phyloP scores from a whole-genome alignment of 1,140 invertebrate species.

The Periplaneta americana region DNA sequence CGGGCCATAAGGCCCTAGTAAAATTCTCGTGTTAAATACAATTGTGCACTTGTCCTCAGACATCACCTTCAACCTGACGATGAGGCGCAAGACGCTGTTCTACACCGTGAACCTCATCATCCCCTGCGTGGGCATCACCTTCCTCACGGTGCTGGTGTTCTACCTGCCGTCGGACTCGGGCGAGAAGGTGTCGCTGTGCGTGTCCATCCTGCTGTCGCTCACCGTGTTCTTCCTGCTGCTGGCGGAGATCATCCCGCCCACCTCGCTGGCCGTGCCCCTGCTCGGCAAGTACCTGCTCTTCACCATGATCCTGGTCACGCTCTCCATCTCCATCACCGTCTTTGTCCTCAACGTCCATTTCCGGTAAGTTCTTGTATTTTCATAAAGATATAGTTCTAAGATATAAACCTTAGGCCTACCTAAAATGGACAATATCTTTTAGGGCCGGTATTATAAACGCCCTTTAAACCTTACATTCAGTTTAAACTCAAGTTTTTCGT shows the following conservation, averaged over 20 bases:
- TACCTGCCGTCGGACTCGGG: slow-evolving; percentile 94
- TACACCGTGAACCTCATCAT: slow-evolving; percentile 90
- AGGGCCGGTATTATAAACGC: no score
- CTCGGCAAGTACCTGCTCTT: slow-evolving; percentile 94
- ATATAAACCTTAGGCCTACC: no score
- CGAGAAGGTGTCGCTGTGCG: slow-evolving; percentile 92
- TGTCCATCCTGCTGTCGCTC: slow-evolving; percentile 95
- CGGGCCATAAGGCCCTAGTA: no score
- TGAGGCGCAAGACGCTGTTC: slow-evolving; percentile 86
- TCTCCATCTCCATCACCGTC: slow-evolving; percentile 96
- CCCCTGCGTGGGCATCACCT: slow-evolving; percentile 86
- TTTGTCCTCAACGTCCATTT: slow-evolving; percentile 97
- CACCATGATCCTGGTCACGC: slow-evolving; percentile 95
- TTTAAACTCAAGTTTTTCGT: no score
- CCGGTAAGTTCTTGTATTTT: slow-evolving; percentile 68
- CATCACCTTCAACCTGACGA: slow-evolving; percentile 94
- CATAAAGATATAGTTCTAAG: no score
- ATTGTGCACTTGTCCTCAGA: slow-evolving; percentile 49
- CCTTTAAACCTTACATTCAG: no score
- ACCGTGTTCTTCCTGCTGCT: slow-evolving; percentile 97
- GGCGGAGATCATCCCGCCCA: slow-evolving; percentile 96
- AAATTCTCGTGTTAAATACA: background rate
- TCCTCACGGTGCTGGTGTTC: slow-evolving; percentile 91
- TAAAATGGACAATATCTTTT: no score
- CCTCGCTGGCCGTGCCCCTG: slow-evolving; percentile 93